Percentiles rank a stretch among this genome's conserved stretches.
These are phyloP conservation scores for Poeciliopsis prolifica DNA, from an alignment of 2,113 vertebrate species.

Conservation along the genomic window DNA sequence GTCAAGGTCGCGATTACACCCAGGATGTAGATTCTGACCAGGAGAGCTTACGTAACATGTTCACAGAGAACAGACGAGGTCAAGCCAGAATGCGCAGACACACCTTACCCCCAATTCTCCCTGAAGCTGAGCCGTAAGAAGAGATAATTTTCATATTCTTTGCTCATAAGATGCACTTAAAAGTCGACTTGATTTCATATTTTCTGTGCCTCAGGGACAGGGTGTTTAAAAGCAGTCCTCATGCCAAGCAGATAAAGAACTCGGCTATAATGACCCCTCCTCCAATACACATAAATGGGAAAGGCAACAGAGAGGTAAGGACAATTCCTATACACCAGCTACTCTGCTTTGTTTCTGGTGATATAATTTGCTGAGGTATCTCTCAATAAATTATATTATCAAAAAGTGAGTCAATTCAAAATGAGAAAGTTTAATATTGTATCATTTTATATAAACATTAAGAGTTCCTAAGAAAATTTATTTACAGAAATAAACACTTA, in stretches of 20 bases:
- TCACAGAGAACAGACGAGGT: slow-evolving; percentile 66
- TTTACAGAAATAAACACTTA: no score
- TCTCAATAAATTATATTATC: no score
- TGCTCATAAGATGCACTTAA: not conserved
- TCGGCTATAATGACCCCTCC: slow-evolving; percentile 82
- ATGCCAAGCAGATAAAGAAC: slow-evolving; percentile 78
- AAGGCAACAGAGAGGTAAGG: slow-evolving; percentile 83
- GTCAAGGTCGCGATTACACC: slow-evolving; percentile 63
- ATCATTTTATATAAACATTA: no score
- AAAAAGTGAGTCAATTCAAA: no score
- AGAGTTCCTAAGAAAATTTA: no score
- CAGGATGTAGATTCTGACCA: slow-evolving; percentile 84
- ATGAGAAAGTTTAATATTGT: no score
- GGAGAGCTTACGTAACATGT: slow-evolving; percentile 79
- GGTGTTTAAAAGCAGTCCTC: slow-evolving; percentile 81
- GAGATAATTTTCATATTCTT: not conserved
- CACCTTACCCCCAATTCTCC: slow-evolving; percentile 82
- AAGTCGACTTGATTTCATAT: not conserved
- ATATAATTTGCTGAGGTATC: no score
- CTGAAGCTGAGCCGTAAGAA: slow-evolving; percentile 80
- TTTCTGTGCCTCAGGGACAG: slow-evolving; percentile 68
- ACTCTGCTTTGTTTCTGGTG: no score
- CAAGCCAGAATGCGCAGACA: slow-evolving; percentile 65
- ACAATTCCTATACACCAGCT: not conserved
- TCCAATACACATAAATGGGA: slow-evolving; percentile 81